Percentiles rank a stretch among this genome's conserved stretches.
Evolutionary conservation across 2,113 vertebrate species (phyloP).

Genomic region (Sapayoa aenigma): DNA sequence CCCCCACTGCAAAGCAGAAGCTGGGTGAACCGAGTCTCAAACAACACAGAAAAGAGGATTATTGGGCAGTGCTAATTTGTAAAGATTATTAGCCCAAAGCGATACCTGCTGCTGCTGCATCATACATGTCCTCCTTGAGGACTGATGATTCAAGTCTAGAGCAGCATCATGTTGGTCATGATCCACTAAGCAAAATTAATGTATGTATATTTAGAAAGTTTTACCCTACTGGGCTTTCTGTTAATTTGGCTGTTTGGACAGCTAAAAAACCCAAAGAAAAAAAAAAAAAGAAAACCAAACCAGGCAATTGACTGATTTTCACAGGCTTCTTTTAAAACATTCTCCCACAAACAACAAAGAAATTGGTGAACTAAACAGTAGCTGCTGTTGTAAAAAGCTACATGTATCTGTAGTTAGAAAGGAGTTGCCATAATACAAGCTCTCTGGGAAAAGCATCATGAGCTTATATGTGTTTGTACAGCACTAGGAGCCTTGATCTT

Average conservation of each 20-base stretch:
- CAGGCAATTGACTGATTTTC: not conserved
- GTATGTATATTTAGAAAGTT: not conserved
- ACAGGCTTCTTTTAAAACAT: not conserved
- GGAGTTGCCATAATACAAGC: not conserved
- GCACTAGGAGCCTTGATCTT: not conserved
- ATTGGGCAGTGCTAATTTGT: not conserved
- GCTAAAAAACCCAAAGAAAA: not conserved
- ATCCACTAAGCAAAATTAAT: not conserved
- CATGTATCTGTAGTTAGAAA: not conserved
- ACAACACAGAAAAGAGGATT: not conserved
- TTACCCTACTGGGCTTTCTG: not conserved
- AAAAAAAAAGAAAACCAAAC: not conserved
- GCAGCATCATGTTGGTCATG: not conserved
- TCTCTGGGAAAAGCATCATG: not conserved
- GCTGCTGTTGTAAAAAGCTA: not conserved
- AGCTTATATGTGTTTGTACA: not conserved
- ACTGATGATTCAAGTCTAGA: not conserved
- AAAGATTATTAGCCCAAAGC: not conserved
- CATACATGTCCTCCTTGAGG: not conserved
- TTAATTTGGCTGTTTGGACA: not conserved
- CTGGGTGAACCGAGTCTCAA: not conserved
- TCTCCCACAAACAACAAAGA: not conserved
- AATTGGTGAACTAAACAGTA: not conserved
- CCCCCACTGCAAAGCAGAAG: not conserved
- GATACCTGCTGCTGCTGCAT: not conserved